These are phyloP conservation scores for Gambusia affinis DNA, from an alignment of 2,113 vertebrate genomes.

Conservation along the genomic window DNA sequence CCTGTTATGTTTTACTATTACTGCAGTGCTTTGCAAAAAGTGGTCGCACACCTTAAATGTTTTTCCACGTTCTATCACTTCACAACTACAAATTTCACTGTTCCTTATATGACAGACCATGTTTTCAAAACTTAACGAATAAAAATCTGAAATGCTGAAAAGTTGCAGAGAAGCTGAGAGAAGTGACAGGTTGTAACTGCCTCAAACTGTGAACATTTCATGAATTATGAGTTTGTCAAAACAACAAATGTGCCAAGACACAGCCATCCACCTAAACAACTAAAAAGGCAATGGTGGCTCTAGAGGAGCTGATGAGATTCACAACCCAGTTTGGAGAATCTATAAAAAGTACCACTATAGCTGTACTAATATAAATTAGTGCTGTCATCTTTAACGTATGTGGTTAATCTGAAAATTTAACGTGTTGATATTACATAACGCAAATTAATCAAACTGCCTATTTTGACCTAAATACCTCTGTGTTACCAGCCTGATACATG, in stretches of 20 bases:
- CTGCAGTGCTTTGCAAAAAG: not conserved
- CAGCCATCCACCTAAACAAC: not conserved
- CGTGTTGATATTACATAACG: no score
- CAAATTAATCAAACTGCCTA: no score
- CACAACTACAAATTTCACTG: not conserved
- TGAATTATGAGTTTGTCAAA: not conserved
- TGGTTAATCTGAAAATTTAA: no score
- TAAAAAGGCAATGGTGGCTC: not conserved
- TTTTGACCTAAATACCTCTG: no score
- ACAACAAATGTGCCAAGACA: not conserved
- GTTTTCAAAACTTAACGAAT: not conserved
- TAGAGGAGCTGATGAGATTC: not conserved
- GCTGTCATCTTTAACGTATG: no score
- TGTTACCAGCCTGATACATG: no score
- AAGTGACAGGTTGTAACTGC: not conserved
- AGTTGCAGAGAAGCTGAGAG: not conserved
- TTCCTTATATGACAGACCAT: not conserved
- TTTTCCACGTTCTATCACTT: not conserved
- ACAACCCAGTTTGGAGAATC: no score
- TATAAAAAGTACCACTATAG: no score
- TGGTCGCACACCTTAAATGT: not conserved
- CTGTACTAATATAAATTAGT: no score
- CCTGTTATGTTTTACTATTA: conserved; percentile 10
- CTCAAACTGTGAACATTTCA: no score
- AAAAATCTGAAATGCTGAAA: not conserved